phyloP scores from a whole-genome alignment of 2,888 invertebrate species.

The Chymomyza caudatula region DNA sequence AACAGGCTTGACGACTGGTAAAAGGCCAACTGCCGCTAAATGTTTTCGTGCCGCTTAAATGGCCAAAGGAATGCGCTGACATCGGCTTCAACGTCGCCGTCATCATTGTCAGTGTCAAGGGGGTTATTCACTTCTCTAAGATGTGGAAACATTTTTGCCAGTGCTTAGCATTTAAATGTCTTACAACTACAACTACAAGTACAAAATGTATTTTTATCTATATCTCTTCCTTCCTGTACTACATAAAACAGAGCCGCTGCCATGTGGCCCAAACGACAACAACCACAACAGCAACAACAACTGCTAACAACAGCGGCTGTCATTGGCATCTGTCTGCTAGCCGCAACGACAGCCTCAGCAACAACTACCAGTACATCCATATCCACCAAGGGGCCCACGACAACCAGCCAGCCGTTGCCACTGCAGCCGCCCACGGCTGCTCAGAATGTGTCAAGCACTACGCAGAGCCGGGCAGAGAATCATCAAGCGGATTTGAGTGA shows the following conservation, averaged over 20 bases:
- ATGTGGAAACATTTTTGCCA: neutral
- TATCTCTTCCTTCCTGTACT: conserved; percentile 15
- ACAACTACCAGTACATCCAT: conserved; percentile 2
- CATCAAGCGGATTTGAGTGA: conserved; percentile 34
- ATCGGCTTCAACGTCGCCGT: neutral
- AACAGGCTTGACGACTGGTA: conserved; percentile 49
- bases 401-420: conserved; percentile 42
- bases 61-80: conserved; percentile 3
- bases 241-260: conserved; percentile 41
- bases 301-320: conserved; percentile 56
- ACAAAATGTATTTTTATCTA: conserved; percentile 32
- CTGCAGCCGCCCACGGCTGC: conserved; percentile 54
- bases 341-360: conserved; percentile 31
- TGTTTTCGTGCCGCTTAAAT: conserved; percentile 8
- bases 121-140: conserved; percentile 52
- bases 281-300: conserved; percentile 37
- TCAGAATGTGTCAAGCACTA: conserved; percentile 65
- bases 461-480: conserved; percentile 34
- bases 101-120: conserved; percentile 5
- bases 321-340: conserved; percentile 63
- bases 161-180: neutral
- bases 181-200: neutral
- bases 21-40: conserved; percentile 27
- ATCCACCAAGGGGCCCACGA: conserved; percentile 24
- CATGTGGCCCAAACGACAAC: conserved; percentile 67